Evolutionary conservation across 2,113 vertebrate genomes (phyloP).

Genomic region (Dromaius novaehollandiae): DNA sequence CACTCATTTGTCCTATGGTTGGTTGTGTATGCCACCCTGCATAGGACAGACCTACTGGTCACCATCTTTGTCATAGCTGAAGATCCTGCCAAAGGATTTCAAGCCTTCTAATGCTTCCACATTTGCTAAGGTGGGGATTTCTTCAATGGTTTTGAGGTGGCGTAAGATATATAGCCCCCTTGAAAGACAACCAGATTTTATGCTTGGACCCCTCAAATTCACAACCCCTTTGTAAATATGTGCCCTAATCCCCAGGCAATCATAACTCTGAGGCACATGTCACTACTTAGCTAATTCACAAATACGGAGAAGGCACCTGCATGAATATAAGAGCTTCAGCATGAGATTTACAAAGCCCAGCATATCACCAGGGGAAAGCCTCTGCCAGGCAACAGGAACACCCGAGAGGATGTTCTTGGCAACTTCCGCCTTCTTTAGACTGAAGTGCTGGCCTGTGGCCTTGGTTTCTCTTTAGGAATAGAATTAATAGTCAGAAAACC

Average conservation of each 20-base stretch:
- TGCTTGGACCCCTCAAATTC: not conserved
- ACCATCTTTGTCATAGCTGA: not conserved
- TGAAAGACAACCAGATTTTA: not conserved
- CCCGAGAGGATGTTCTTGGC: not conserved
- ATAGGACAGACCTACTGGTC: not conserved
- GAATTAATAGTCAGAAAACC: not conserved
- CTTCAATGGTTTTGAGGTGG: not conserved
- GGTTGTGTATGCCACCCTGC: not conserved
- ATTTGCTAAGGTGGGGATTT: not conserved
- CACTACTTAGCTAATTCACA: not conserved
- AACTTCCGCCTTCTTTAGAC: not conserved
- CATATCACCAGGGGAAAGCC: not conserved
- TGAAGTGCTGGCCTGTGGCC: not conserved
- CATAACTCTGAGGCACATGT: fast-evolving
- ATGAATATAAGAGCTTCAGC: not conserved
- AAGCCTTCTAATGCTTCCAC: not conserved
- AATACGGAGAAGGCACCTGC: not conserved
- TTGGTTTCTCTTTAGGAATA: not conserved
- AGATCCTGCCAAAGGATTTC: not conserved
- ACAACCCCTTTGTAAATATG: too few species aligned
- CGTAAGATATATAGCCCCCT: fast-evolving
- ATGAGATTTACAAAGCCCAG: too few species aligned
- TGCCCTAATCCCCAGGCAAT: not conserved
- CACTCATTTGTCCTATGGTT: not conserved
- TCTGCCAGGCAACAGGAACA: not conserved